phyloP scores from a whole-genome alignment of 2,797 vertebrate species.

The Helarctos malayanus region DNA sequence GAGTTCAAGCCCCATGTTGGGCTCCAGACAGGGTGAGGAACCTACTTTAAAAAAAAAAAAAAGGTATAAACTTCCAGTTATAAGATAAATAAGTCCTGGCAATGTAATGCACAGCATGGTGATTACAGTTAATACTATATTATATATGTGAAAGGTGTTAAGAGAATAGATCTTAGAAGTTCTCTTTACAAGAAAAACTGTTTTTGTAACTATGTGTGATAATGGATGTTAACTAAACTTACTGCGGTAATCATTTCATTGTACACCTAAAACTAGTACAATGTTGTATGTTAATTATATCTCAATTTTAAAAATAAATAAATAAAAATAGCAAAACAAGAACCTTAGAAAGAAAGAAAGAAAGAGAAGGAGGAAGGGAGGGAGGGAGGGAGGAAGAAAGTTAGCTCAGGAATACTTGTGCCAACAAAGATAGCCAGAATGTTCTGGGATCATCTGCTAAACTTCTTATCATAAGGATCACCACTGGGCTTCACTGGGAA shows the following conservation, averaged over 20 bases:
- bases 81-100: neutral
- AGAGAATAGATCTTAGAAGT: neutral
- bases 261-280: neutral
- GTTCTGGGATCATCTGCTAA: neutral
- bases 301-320: neutral
- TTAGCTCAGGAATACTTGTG: neutral
- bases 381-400: neutral
- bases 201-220: neutral
- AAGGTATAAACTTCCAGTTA: neutral
- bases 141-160: neutral
- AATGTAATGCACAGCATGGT: neutral
- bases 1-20: neutral
- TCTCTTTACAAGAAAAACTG: neutral
- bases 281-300: neutral
- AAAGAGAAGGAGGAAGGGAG: neutral
- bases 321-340: neutral
- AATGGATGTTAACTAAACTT: neutral
- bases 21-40: neutral
- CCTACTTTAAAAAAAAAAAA: neutral
- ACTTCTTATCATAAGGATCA: neutral
- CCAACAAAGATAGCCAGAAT: neutral
- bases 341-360: neutral
- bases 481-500: neutral
- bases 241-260: neutral
- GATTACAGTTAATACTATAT: neutral